Evolutionary conservation across 2,797 vertebrate species (phyloP).

Genomic region (Acanthis flammea): DNA sequence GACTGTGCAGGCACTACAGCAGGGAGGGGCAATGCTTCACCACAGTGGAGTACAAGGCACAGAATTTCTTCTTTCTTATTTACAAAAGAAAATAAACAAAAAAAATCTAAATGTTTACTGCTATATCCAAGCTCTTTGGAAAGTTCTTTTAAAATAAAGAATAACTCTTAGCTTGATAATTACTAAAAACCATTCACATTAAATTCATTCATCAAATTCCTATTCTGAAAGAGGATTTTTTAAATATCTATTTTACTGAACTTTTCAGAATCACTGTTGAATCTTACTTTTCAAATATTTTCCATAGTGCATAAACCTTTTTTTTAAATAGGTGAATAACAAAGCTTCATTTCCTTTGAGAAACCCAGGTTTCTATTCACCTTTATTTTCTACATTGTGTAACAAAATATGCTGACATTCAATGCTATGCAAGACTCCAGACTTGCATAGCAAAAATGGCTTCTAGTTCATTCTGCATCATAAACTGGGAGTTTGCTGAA

Average conservation of each 20-base stretch:
- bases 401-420: not conserved
- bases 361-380: not conserved
- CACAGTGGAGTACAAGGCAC: not conserved
- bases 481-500: not conserved
- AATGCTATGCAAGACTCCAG: not conserved
- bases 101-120: not conserved
- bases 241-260: not conserved
- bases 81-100: not conserved
- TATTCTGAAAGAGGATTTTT: not conserved
- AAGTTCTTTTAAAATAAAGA: not conserved
- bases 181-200: not conserved
- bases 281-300: not conserved
- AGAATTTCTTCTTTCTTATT: not conserved
- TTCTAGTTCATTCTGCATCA: not conserved
- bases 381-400: not conserved
- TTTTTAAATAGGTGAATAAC: not conserved
- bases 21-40: not conserved
- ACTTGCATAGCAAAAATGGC: not conserved
- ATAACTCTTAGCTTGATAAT: not conserved
- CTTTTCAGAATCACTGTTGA: not conserved
- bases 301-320: not conserved
- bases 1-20: not conserved
- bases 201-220: not conserved
- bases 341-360: not conserved
- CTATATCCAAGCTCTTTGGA: not conserved